phyloP scores from a whole-genome alignment of 2,113 vertebrate species.

The Ictidomys tridecemlineatus region DNA sequence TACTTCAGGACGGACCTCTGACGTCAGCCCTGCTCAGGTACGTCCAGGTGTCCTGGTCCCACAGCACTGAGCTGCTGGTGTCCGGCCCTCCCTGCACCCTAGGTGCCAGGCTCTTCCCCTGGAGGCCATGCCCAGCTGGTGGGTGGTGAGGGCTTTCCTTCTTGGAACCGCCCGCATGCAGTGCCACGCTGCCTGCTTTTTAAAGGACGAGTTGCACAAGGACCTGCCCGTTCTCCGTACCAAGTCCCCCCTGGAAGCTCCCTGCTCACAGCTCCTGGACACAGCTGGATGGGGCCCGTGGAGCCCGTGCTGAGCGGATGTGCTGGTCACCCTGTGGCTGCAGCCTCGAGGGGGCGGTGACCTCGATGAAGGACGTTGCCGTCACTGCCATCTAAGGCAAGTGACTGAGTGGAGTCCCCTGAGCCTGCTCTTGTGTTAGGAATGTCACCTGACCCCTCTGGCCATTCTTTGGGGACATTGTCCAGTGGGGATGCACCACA shows the following conservation, averaged over 20 bases:
- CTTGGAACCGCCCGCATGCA: accelerated
- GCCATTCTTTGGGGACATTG: not conserved
- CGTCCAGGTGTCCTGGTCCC: not conserved
- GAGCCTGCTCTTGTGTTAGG: no score
- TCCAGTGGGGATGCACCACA: not conserved
- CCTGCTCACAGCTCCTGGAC: not conserved
- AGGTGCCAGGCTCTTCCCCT: no score
- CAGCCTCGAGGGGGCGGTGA: not conserved
- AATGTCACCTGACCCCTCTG: no score
- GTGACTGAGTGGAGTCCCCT: not conserved
- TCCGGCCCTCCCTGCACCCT: not conserved
- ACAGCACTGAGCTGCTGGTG: no score
- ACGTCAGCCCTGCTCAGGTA: not conserved
- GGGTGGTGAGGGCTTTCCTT: not conserved
- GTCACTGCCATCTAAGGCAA: not conserved
- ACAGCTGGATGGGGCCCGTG: not conserved
- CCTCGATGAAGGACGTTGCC: not conserved
- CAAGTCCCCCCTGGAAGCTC: not conserved
- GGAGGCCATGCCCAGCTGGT: accelerated
- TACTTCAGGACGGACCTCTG: not conserved
- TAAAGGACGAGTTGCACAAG: not conserved
- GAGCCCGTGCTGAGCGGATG: not conserved
- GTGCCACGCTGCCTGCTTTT: not conserved
- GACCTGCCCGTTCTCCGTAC: not conserved
- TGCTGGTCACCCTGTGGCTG: not conserved